A percentile compares a stretch with the other conserved stretches of the same genome.
Conservation (phyloP, 2,888 invertebrate species). For the Germaria angustata region DNA sequence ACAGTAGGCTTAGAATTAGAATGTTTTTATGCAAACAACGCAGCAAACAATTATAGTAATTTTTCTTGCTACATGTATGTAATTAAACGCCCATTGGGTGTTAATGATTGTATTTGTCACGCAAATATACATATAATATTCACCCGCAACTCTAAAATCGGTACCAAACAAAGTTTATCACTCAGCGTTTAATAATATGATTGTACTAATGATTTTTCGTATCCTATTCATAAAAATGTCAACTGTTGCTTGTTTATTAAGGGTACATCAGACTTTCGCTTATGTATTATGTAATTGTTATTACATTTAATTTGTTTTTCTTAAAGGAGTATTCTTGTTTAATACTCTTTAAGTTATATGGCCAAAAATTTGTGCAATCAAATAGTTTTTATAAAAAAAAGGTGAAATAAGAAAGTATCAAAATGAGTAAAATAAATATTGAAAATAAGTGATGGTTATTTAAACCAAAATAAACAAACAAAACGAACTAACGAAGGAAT, state of each 20-base stretch:
- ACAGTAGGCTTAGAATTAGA: too few relatives aligned
- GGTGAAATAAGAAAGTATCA: neutral
- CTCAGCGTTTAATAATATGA: too few relatives aligned
- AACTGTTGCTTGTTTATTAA: slow-evolving; percentile 4
- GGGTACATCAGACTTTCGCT: neutral
- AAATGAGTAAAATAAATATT: slow-evolving; percentile 14
- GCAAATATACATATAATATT: too few relatives aligned
- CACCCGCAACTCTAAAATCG: too few relatives aligned
- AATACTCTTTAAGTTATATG: slow-evolving; percentile 18
- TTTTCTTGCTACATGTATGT: too few relatives aligned
- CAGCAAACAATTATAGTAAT: too few relatives aligned
- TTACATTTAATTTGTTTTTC: neutral
- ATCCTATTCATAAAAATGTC: too few relatives aligned
- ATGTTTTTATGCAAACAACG: too few relatives aligned
- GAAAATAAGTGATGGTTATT: slow-evolving; percentile 45
- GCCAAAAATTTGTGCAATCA: slow-evolving; percentile 28
- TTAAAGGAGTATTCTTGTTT: neutral
- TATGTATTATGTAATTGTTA: neutral
- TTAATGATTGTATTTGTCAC: too few relatives aligned
- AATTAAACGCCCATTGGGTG: too few relatives aligned
- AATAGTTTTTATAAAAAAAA: slow-evolving; percentile 4
- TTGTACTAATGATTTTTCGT: too few relatives aligned
- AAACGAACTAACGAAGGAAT: slow-evolving; percentile 31
- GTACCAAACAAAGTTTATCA: too few relatives aligned
- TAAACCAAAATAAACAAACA: slow-evolving; percentile 47